Percentiles rank a stretch among this genome's conserved stretches.
phyloP scores from a whole-genome alignment of 2,113 vertebrate species.

The Xenus cinereus region DNA sequence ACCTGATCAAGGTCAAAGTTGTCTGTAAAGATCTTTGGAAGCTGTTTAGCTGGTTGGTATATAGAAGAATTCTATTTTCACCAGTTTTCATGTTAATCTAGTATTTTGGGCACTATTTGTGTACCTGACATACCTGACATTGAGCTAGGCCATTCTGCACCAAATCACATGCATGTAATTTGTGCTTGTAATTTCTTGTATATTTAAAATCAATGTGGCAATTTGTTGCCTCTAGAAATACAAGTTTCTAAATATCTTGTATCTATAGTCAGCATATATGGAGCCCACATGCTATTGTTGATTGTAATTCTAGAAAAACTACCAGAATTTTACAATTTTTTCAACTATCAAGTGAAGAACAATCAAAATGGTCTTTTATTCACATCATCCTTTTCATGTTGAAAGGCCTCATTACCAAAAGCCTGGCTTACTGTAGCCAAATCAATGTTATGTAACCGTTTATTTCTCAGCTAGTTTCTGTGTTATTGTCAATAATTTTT shows the following conservation, averaged over 20 bases:
- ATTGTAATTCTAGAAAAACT: neutral
- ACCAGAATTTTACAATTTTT: neutral
- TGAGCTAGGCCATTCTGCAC: neutral
- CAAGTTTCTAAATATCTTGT: neutral
- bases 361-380: neutral
- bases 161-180: neutral
- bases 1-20: neutral
- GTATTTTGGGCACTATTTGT: neutral
- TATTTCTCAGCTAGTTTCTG: neutral
- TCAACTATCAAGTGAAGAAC: neutral
- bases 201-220: neutral
- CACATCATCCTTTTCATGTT: neutral
- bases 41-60: neutral
- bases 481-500: neutral
- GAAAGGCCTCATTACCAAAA: neutral
- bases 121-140: neutral
- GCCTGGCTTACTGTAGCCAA: neutral
- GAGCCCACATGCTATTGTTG: neutral
- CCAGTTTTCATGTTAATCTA: accelerated
- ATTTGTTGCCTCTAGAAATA: neutral
- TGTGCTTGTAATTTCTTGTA: neutral
- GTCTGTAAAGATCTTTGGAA: neutral
- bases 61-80: neutral
- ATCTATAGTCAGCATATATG: accelerated
- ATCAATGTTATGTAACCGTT: neutral